Evolutionary conservation across 2,888 invertebrate genomes (phyloP), one percentile per base, ranked within the genome.

Genomic region (Fragum whitleyi): DNA sequence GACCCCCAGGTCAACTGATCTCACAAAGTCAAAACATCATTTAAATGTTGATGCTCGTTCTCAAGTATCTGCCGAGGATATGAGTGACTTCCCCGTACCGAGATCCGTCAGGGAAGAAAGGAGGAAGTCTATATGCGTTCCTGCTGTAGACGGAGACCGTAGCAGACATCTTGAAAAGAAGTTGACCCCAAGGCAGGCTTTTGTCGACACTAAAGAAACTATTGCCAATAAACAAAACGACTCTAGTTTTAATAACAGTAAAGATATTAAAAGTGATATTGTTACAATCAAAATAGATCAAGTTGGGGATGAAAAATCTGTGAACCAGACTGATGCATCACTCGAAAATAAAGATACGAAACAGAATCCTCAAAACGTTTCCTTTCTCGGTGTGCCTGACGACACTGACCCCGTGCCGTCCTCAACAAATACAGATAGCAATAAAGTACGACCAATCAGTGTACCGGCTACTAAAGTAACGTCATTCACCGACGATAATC

Each of bases 401-500:
- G 19, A 28, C 36, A 7, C 16, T 14, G 29, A 28, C 7, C 11
- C 28, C 28, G 32, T 32, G 29, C 16, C 28, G 19, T n/a, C 65
- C 9, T 23, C 39, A 16, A 29, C 21, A 7, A 29, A 16, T 61
- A 9, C 47, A 47, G 16, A 19, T 19, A n/a, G 14, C n/a, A 51
- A 7, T 32, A 73, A 29, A 47, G 42, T 73, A 26, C 19, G 77
- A 36, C 77, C 81, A 59, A 68, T 59, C 51, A 81, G 71, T 26
- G 74, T 77, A 16, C 77, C 81, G 0, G 77, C 77, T 21, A 71
- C 81, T 11, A 51, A 65, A 29, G 51, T 61, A 5, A 71, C 81
- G 16, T 62, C 77, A 23, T 77, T 71, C 32, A 21, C 47, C 26
- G 65, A 57, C 2, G 29, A 65, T 32, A 61, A 65, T 28, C 75